Conservation (phyloP, 2,797 vertebrate species). For the Liasis olivaceus region DNA sequence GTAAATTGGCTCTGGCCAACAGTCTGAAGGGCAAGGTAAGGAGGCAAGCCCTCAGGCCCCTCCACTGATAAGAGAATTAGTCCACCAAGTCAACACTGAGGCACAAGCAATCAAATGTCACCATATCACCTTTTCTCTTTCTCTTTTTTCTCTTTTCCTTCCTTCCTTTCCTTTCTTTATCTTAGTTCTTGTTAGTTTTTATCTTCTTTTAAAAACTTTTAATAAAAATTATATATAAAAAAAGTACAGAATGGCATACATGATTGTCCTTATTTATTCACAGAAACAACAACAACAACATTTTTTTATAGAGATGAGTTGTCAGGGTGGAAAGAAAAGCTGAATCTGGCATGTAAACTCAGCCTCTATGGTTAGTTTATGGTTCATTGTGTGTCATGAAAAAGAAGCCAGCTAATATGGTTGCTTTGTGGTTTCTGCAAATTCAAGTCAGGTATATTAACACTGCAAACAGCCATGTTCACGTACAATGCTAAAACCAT, state of each 20-base stretch:
- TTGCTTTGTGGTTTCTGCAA: neutral
- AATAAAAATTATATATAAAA: neutral
- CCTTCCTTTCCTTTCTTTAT: too few relatives aligned
- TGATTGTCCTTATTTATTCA: neutral
- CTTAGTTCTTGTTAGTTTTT: too few relatives aligned
- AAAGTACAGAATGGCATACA: neutral
- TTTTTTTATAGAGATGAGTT: neutral
- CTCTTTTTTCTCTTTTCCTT: too few relatives aligned
- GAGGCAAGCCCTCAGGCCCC: neutral
- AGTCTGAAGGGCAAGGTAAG: neutral
- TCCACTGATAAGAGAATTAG: neutral
- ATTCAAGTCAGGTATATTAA: neutral
- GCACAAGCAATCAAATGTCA: neutral
- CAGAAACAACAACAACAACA: neutral
- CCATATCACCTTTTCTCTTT: neutral
- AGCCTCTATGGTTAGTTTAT: neutral
- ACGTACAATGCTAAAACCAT: neutral
- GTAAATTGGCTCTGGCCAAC: neutral
- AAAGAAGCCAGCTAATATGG: neutral
- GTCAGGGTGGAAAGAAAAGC: neutral
- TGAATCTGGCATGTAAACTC: neutral
- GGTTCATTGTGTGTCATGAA: neutral
- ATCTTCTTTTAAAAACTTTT: too few relatives aligned
- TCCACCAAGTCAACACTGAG: neutral
- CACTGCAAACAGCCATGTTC: neutral